Percentiles rank a stretch among this genome's conserved stretches.
Evolutionary conservation across 2,113 vertebrate species (phyloP).

Genomic region (Catagonus wagneri): DNA sequence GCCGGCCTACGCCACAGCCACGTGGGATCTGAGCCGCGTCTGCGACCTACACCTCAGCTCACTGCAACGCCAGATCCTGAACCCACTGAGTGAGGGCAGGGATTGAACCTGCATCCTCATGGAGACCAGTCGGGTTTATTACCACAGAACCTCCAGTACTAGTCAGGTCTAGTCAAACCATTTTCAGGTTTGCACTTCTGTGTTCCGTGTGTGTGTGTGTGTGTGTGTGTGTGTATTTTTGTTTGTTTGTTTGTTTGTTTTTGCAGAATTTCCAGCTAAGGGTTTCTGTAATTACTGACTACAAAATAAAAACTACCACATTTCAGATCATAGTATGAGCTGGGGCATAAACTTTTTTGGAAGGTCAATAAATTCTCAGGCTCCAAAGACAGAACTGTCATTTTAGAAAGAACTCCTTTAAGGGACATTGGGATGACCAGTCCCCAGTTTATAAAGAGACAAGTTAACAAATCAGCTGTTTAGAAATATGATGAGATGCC

Average conservation of each 20-base stretch:
- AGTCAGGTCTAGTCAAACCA: background rate
- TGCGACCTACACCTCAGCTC: too few relatives aligned
- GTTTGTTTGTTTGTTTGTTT: background rate
- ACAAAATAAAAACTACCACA: background rate
- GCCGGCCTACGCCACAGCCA: too few relatives aligned
- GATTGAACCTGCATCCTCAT: too few relatives aligned
- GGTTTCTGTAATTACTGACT: background rate
- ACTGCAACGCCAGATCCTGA: too few relatives aligned
- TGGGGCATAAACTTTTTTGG: background rate
- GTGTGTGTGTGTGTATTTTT: too few relatives aligned
- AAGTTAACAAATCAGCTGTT: background rate
- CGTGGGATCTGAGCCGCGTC: too few relatives aligned
- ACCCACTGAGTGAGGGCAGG: too few relatives aligned
- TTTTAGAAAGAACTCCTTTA: background rate
- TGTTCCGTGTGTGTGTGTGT: background rate
- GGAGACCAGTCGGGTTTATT: too few relatives aligned
- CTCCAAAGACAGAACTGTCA: background rate
- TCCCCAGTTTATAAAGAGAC: background rate
- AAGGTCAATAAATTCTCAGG: background rate
- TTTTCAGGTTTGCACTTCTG: background rate
- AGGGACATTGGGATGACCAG: background rate
- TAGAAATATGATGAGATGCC: background rate
- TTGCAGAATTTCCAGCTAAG: background rate
- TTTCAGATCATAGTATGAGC: background rate
- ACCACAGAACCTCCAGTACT: background rate